A percentile compares a stretch with the other conserved stretches of the same genome.
Evolutionary conservation across 2,113 vertebrate species (phyloP).

Genomic region (Ptilorrhoa leucosticta): DNA sequence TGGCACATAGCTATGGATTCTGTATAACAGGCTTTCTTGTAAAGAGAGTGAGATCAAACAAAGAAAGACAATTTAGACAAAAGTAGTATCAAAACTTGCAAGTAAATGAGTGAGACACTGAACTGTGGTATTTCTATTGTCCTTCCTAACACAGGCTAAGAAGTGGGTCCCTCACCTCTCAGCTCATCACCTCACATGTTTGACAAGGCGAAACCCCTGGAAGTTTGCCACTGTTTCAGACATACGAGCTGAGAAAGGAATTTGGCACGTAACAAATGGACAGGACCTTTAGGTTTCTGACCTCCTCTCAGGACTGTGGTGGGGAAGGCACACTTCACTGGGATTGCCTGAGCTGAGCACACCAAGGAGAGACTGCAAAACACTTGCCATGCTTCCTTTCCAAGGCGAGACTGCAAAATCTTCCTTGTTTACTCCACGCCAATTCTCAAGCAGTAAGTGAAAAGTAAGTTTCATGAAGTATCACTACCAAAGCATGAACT

Average conservation of each 20-base stretch:
- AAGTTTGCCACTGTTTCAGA: background rate
- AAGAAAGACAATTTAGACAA: background rate
- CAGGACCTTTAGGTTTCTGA: background rate
- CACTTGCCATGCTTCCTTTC: background rate
- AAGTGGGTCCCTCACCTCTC: background rate
- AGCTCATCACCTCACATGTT: background rate
- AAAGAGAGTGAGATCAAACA: background rate
- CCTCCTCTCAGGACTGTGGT: background rate
- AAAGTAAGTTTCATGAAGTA: background rate
- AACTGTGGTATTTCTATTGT: background rate
- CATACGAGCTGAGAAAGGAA: background rate
- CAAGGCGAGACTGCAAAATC: background rate
- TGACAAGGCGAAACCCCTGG: background rate
- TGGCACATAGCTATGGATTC: background rate
- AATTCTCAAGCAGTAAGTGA: background rate
- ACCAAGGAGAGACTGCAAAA: background rate
- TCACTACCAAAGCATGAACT: background rate
- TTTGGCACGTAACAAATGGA: background rate
- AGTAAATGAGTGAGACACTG: background rate
- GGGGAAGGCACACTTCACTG: background rate
- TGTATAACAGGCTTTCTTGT: background rate
- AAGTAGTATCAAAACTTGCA: background rate
- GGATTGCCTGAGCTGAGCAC: background rate
- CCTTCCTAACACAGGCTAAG: background rate
- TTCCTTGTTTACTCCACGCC: fast-evolving